Evolutionary conservation across 2,113 vertebrate genomes (phyloP).

Genomic region (Bujurquina vittata): DNA sequence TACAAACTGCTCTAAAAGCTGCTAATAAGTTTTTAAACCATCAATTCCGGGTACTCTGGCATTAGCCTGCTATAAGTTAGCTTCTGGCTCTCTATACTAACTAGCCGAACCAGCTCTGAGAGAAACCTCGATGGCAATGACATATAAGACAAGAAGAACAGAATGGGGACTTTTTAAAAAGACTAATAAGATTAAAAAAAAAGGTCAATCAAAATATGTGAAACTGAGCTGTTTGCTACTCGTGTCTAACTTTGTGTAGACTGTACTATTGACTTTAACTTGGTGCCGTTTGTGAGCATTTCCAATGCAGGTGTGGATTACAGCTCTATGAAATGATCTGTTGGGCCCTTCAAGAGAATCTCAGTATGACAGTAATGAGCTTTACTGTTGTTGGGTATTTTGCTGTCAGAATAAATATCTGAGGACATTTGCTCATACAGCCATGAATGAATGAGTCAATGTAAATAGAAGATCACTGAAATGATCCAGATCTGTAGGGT

Average conservation of each 20-base stretch:
- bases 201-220: neutral
- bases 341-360: neutral
- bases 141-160: neutral
- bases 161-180: neutral
- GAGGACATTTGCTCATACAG: neutral
- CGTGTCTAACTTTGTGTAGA: neutral
- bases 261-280: neutral
- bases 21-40: rapidly evolving
- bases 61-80: neutral
- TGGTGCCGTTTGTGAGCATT: neutral
- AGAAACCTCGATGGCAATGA: neutral
- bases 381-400: neutral
- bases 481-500: neutral
- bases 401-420: neutral
- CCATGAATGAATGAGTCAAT: neutral
- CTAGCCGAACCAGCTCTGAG: constrained; percentile 58
- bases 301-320: neutral
- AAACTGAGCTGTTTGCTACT: neutral
- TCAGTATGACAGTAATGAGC: neutral
- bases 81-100: neutral
- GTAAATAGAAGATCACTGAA: neutral
- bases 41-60: neutral
- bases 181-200: neutral
- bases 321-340: neutral
- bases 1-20: rapidly evolving